Conservation (phyloP, 2,797 vertebrate species). For the Sebastes matsubarae region DNA sequence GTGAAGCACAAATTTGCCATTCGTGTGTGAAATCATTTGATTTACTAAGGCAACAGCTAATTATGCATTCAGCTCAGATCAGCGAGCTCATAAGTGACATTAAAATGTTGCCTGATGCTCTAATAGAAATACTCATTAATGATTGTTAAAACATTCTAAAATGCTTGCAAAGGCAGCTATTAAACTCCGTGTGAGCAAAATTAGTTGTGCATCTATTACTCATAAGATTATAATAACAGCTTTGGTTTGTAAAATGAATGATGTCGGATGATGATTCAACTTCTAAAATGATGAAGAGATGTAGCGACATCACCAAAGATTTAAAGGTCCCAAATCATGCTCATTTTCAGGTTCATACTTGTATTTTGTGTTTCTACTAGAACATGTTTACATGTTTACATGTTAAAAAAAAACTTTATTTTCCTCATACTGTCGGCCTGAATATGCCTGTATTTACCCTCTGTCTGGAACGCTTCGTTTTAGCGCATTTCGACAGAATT, state of each 20-base stretch:
- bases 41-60: constrained; percentile 18
- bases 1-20: background rate
- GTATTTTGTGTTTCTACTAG: too few relatives aligned
- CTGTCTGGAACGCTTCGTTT: too few relatives aligned
- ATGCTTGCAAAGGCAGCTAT: constrained; percentile 22
- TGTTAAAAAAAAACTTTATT: too few relatives aligned
- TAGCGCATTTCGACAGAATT: too few relatives aligned
- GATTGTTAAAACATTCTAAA: constrained; percentile 5
- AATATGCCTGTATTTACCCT: too few relatives aligned
- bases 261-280: background rate
- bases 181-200: background rate
- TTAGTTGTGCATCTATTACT: background rate
- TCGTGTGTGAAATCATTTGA: constrained; percentile 19
- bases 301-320: background rate
- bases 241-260: background rate
- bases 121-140: constrained; percentile 17
- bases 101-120: constrained; percentile 2
- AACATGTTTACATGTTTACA: too few relatives aligned
- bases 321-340: background rate
- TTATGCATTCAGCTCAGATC: constrained; percentile 17
- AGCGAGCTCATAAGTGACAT: constrained; percentile 12
- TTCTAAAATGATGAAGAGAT: background rate
- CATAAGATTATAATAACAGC: background rate
- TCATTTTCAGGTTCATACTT: too few relatives aligned
- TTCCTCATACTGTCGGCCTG: too few relatives aligned